Conservation (phyloP, 2,797 vertebrate genomes). For the Tenualosa ilisha region DNA sequence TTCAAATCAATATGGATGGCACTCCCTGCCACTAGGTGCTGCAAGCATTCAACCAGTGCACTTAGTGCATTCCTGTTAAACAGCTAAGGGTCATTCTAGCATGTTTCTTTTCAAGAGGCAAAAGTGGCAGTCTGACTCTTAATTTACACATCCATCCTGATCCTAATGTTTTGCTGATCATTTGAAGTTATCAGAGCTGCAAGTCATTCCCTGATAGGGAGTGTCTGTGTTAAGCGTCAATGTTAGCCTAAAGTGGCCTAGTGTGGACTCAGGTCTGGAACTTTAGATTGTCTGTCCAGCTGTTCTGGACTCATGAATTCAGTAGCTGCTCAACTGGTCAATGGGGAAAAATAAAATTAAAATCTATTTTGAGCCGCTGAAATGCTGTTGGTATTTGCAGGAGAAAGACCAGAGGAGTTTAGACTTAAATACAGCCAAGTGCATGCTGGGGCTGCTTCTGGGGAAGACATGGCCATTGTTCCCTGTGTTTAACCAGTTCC, state of each 20-base stretch:
- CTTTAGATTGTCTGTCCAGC: background rate
- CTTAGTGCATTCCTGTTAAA: background rate
- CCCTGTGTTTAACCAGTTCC: constrained; percentile 98
- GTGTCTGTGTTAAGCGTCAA: background rate
- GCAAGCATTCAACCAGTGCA: background rate
- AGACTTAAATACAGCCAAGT: constrained; percentile 99
- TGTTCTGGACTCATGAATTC: background rate
- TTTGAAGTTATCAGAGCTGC: background rate
- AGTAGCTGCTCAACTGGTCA: background rate
- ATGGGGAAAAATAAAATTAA: too few relatives aligned
- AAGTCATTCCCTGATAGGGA: background rate
- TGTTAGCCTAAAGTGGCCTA: background rate
- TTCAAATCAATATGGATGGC: constrained; percentile 19
- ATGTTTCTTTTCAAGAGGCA: background rate
- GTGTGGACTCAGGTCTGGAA: background rate
- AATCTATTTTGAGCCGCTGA: constrained; percentile 34
- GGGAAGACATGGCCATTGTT: constrained; percentile 99
- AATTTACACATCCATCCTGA: background rate
- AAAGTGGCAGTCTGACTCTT: background rate
- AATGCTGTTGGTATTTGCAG: constrained; percentile 69
- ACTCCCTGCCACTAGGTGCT: background rate
- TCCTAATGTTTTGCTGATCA: background rate
- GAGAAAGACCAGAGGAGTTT: constrained; percentile 99
- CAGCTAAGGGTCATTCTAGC: background rate
- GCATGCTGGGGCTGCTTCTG: constrained; percentile 97